phyloP scores from a whole-genome alignment of 37 sponge, comb jelly and placozoan species.

The Bolinopsis microptera region DNA sequence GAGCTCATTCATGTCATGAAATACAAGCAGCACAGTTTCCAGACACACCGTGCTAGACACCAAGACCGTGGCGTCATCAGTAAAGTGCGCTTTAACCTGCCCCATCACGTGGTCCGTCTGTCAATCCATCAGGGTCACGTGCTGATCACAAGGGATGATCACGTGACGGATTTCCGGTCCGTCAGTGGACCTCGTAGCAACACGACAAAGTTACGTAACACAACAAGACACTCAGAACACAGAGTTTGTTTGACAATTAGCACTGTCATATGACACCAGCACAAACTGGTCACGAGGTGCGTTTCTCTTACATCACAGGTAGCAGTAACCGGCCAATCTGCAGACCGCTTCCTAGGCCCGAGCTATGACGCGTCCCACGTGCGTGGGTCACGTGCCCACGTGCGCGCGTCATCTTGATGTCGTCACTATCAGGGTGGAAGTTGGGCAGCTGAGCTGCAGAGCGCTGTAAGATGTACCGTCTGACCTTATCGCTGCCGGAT shows the following conservation, averaged over 20 bases:
- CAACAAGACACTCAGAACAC: neutral
- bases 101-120: neutral
- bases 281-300: neutral
- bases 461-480: neutral
- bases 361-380: neutral
- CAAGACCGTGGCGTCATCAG: neutral
- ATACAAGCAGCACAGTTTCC: neutral
- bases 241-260: neutral
- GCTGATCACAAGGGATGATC: neutral
- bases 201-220: neutral
- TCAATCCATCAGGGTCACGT: neutral
- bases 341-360: neutral
- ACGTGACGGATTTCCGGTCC: neutral
- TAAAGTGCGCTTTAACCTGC: neutral
- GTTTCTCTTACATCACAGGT: neutral
- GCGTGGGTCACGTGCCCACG: neutral
- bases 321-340: neutral
- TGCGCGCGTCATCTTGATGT: neutral
- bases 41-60: neutral
- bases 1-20: neutral
- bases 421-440: neutral
- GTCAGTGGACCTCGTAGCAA: neutral
- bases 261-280: neutral
- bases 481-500: neutral
- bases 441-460: neutral